Base-by-base conservation (phyloP, 1,140 invertebrate species). In the Orchestia grillus region DNA sequence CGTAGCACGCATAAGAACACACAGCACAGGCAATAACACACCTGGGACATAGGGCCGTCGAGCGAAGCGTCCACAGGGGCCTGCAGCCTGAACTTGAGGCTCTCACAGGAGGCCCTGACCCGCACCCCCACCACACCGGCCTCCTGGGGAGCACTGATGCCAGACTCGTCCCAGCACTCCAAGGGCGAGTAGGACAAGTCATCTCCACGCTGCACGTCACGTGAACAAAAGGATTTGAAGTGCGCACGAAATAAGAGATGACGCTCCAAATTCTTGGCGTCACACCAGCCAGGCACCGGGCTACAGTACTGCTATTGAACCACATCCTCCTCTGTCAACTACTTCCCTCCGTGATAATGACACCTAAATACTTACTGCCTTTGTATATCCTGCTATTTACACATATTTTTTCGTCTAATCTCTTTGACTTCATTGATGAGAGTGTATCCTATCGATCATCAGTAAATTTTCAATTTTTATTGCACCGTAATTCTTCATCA, bases 31-130 rank as follows among this genome's bases (percentile, higher is more conserved):
- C 28, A 28, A 44, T 96, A 36, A 96, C 97, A 97, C 97, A 98
- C 98, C 98, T 99, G 99, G 97, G 98, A 98, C 42, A 98, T 97
- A 96, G 98, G 97, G 96, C 98, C 98, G 96, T 98, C 98, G 95
- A 98, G 98, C 57, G 98, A 98, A 94, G 92, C 92, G 96, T 98
- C 98, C 92, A 99, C 98, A 8, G 98, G 98, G 43, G 98, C 98
- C 98, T 99, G 99, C 96, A 99, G 97, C 97, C 98, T 98, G 97
- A 99, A 98, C 97, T 98, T 98, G 95, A 99, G 98, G 97, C 98
- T 98, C 97, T 99, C 98, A 97, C 99, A 99, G 97, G 98, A 98
- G 23, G 99, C 98, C 97, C 99, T 97, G 96, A 99, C 98, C 97
- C 98, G 98, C 97, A 98, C 98, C 95, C 99, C 98, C 97, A 99